These are phyloP conservation scores for Hypothenemus hampei DNA, from an alignment of 1,140 invertebrate species.

Conservation along the genomic window DNA sequence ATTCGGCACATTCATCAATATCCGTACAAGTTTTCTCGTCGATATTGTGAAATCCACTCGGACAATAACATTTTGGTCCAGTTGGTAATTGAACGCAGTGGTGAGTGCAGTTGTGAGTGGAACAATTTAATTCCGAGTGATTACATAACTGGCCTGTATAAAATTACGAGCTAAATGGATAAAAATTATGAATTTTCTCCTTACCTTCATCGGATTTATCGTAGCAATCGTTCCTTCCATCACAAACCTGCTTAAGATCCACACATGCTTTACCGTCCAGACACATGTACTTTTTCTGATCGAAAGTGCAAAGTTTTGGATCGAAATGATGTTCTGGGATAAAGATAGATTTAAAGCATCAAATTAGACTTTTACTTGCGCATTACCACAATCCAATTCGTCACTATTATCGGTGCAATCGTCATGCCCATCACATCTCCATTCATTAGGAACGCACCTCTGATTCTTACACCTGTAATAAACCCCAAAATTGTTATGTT, in stretches of 20 bases:
- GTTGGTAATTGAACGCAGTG: constrained; percentile 45
- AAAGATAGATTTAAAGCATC: constrained; percentile 30
- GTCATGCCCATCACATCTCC: constrained; percentile 58
- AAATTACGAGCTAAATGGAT: background rate
- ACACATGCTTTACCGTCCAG: constrained; percentile 61
- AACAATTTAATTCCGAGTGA: constrained; percentile 45
- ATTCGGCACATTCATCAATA: constrained; percentile 75
- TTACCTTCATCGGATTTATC: constrained; percentile 69
- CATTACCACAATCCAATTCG: constrained; percentile 61
- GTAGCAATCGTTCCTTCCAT: constrained; percentile 69
- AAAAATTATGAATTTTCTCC: background rate
- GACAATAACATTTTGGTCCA: constrained; percentile 50
- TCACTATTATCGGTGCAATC: constrained; percentile 65
- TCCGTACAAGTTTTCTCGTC: constrained; percentile 48
- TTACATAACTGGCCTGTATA: constrained; percentile 46
- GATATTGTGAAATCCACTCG: constrained; percentile 43
- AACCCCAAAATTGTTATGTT: background rate
- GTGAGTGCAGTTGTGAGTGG: constrained; percentile 45
- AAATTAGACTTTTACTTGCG: constrained; percentile 28
- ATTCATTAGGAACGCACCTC: constrained; percentile 56
- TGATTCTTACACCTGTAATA: constrained; percentile 51
- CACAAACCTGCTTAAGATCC: constrained; percentile 60
- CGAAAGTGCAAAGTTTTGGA: constrained; percentile 45
- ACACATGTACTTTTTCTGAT: constrained; percentile 52
- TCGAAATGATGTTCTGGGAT: constrained; percentile 34